Base-by-base conservation (phyloP, 92 coral and sea anemone species). In the Heteractis magnifica region DNA sequence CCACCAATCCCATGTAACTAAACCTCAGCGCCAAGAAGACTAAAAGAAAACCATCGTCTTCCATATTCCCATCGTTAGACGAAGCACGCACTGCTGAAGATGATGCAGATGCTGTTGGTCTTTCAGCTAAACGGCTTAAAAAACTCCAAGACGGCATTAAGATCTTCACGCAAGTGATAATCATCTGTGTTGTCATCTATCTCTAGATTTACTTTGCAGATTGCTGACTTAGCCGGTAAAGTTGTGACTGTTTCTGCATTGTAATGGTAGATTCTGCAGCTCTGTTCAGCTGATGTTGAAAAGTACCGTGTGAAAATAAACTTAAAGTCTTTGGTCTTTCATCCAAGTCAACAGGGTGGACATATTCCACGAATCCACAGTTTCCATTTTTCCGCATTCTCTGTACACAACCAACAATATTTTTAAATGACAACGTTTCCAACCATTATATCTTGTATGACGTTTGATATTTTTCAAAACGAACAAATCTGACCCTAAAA, bases 291-390 rank as follows among this genome's bases (percentile, higher is more conserved):
- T 73, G 85, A 80, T 68, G 52, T 86, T 71, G 56, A 53, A 53
- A 1, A 41, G 70, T 86, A 86, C 56, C 75, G 76, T 11, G 86
- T 75, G 5, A 75, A 59, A 44, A 86, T 73, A 18, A 86, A 52
- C 80, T 85, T 84, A 0, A 85, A 79, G 81, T n/a, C n/a, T n/a
- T n/a, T 86, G 89, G 89, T 49, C 76, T 86, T 80, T 86, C 76
- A 6, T 62, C 34, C 4, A 80, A 56, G 85, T 74, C 85, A 21
- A 86, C 81, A 52, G 89, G 85, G 15, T 68, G 77, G 23, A 81
- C 86, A 44, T 86, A 77, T 74, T 81, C 86, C 23, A 86, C 71
- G 81, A 50, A 86, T 52, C 90, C 90, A 75, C 50, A 75, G 20
- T n/a, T 77, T 41, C 90, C 90, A 52, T 81, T 87, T 21, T 87